Percentiles rank a stretch among this genome's conserved stretches.
These are phyloP conservation scores for Australoheros facetus DNA, from an alignment of 2,797 vertebrate species.

Conservation along the genomic window DNA sequence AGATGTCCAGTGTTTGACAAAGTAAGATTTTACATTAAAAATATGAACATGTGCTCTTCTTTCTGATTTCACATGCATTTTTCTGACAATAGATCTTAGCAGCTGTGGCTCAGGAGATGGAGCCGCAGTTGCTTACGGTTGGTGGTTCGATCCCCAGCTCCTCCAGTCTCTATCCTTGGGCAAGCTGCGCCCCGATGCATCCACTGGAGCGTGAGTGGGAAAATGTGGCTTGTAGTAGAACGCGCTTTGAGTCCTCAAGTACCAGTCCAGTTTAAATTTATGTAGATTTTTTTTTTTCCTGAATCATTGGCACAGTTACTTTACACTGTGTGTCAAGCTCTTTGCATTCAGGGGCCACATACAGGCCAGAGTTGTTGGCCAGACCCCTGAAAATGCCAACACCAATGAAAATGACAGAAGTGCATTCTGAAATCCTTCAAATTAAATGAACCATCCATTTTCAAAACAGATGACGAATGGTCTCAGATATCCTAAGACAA, in stretches of 20 bases:
- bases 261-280: neutral
- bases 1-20: neutral
- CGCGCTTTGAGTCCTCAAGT: neutral
- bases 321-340: neutral
- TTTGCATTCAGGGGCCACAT: neutral
- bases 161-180: neutral
- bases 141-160: neutral
- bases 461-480: neutral
- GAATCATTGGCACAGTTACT: neutral
- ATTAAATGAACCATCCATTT: constrained; percentile 3
- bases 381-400: neutral
- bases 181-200: neutral
- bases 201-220: neutral
- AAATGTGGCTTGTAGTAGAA: neutral
- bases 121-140: neutral
- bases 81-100: neutral
- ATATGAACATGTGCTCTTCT: neutral
- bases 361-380: neutral
- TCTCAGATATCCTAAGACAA: constrained; percentile 1
- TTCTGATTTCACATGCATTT: neutral
- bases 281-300: neutral
- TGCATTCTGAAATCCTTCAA: constrained; percentile 1
- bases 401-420: neutral
- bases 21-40: neutral
- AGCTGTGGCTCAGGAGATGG: neutral